Base-by-base conservation (phyloP, 2,888 invertebrate species). In the Clusia tigrina region DNA sequence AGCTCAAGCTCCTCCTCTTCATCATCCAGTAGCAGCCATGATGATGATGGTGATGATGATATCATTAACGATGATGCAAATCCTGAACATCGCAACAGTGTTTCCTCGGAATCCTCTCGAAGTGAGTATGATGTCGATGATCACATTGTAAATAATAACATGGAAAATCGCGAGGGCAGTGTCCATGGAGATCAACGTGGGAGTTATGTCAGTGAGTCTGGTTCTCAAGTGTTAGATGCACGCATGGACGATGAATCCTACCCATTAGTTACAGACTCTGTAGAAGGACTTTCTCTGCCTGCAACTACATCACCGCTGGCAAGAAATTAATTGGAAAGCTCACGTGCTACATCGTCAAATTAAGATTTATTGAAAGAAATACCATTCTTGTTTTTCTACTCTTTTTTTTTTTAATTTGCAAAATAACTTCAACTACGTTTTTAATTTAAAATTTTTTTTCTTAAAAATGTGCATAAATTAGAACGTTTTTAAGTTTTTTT, bases 1-100 rank as follows among this genome's bases (percentile, higher is more conserved):
- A 86, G 86, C 64, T 86, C 85, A 51, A 85, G 83, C 56, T 81
- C 81, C 17, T 84, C 85, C 12, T 78, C 80, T 5, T 79, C 77
- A n/a, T 74, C 78, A 2, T 72, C 79, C 1, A 73, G 73, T 3
- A 71, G 68, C 71, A 70, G 69, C 6, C 3, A n/a, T 5, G 42
- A 17, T 42, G n/a, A 3, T 42, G 42, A n/a, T 15, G 42, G 42
- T 3, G 42, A 10, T 42, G 42, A 15, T 15, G n/a, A 42, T n/a
- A 17, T 42, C n/a, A 12, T 9, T 32, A 9, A 9, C 12, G 32
- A 9, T 32, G 32, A 32, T 6, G 42, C 10, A 5, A 3, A 3
- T n/a, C 42, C 15, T 5, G 15, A 17, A n/a, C n/a, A 2, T 15
- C 42, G 42, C 42, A 42, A 17, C 42, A n/a, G 42, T n/a, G 10